These are phyloP conservation scores for Octomys mimax DNA, from an alignment of 2,797 vertebrate genomes.

Conservation along the genomic window DNA sequence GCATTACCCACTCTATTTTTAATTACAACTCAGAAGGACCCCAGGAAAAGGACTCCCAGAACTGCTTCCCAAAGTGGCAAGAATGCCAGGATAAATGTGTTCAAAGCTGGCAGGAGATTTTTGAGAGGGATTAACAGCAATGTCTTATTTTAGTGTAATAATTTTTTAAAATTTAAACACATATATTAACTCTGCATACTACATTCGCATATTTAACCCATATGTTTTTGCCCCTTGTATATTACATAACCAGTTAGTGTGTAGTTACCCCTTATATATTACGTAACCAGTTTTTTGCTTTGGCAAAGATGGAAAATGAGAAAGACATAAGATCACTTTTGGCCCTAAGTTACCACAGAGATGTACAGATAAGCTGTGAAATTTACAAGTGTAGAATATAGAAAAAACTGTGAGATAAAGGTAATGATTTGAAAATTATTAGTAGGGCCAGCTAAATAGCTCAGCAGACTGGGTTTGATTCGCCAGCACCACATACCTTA, in stretches of 20 bases:
- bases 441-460: too few species aligned
- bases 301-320: not conserved
- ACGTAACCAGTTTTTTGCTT: conserved; percentile 26
- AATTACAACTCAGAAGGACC: not conserved
- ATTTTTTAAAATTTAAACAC: not conserved
- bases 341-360: not conserved
- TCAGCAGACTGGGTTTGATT: too few species aligned
- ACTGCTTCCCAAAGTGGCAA: not conserved
- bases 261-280: not conserved
- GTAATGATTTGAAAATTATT: not conserved
- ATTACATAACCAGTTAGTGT: not conserved
- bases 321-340: not conserved
- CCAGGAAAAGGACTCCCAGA: not conserved
- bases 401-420: not conserved
- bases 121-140: not conserved
- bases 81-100: not conserved
- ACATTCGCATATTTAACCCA: not conserved
- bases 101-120: not conserved
- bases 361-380: not conserved
- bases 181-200: not conserved
- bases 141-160: not conserved
- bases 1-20: not conserved
- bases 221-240: not conserved
- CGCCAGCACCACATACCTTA: too few species aligned
- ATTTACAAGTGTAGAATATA: not conserved